Evolutionary conservation across 2,888 invertebrate genomes (phyloP), one percentile per base, ranked within the genome.

Genomic region (Serrognathus titanus): DNA sequence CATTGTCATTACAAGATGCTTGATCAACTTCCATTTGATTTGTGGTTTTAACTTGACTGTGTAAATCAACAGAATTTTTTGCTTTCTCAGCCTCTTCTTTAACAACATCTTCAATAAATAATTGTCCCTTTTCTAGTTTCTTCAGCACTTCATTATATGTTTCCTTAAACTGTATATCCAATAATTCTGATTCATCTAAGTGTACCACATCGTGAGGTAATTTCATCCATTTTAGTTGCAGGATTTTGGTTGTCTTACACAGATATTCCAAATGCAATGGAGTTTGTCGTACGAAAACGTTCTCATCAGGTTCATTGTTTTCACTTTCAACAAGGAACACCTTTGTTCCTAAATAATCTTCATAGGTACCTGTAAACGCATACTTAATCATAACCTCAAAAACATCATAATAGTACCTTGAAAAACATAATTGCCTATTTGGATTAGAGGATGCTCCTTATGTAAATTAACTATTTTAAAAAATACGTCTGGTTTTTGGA

Each of bases 311-410:
- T 10, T 59, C 52, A 13, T 80, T 78, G 39, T 81, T 74, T 35
- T 80, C 75, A 59, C 85, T 82, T 66, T 85, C 84, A 70, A 86
- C 84, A 71, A 91, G 90, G 71, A 90, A 88, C 71, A 91, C 78
- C 63, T 86, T 85, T 11, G 90, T 90, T 13, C 90, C 91, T 58
- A 87, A 72, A 7, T 85, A 80, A 70, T 85, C 83, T 68, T 86
- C 85, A 74, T 85, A 89, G 50, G 81, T 82, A 12, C 90, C 91
- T 85, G 72, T 67, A 75, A 80, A 78, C 61, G 74, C 6, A 52
- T 8, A 48, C 5, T 13, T 4, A 41, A 16, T 20, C 13, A 36
- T 2, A 38, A 31, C 24, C 24, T 31, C 24, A 31, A 31, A 31
- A 31, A 7, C 4, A 31, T 31, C 6, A 7, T 31, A 3, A 31